These are phyloP conservation scores for Drosophila paucipuncta DNA, from an alignment of 2,888 invertebrate genomes.

Conservation along the genomic window DNA sequence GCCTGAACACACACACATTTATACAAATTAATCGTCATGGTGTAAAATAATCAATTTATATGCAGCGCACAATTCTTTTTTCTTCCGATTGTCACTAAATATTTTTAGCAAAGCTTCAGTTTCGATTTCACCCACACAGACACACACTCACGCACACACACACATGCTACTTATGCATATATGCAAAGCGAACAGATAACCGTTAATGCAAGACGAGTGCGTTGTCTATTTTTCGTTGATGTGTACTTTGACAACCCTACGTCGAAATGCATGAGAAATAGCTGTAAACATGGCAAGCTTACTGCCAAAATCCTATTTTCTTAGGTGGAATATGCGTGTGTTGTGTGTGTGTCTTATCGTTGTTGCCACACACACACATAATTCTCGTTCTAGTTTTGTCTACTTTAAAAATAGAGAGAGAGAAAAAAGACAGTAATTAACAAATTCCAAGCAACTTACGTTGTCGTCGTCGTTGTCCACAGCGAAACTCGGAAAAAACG, in stretches of 20 bases:
- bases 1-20: not conserved
- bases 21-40: not conserved
- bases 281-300: conserved; percentile 53
- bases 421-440: conserved; percentile 50
- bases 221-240: not conserved
- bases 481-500: conserved; percentile 69
- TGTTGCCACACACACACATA: conserved; percentile 46
- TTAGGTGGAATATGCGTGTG: conserved; percentile 6
- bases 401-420: not conserved
- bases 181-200: conserved; percentile 30
- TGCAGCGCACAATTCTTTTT: conserved; percentile 34
- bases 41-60: conserved; percentile 31
- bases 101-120: conserved; percentile 8
- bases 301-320: conserved; percentile 11
- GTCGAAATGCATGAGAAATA: conserved; percentile 40
- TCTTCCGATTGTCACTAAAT: conserved; percentile 4
- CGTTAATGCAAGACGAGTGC: conserved; percentile 37
- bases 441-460: conserved; percentile 72
- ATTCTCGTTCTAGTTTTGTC: conserved; percentile 23
- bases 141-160: not conserved
- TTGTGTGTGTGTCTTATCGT: conserved; percentile 18
- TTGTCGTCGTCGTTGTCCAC: conserved; percentile 79
- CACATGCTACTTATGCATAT: not conserved
- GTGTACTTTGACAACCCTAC: conserved; percentile 44
- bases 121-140: conserved; percentile 44